A percentile compares a stretch with the other conserved stretches of the same genome.
Evolutionary conservation across 92 coral and sea anemone genomes (phyloP).

Genomic region (Bergia puertoricense): DNA sequence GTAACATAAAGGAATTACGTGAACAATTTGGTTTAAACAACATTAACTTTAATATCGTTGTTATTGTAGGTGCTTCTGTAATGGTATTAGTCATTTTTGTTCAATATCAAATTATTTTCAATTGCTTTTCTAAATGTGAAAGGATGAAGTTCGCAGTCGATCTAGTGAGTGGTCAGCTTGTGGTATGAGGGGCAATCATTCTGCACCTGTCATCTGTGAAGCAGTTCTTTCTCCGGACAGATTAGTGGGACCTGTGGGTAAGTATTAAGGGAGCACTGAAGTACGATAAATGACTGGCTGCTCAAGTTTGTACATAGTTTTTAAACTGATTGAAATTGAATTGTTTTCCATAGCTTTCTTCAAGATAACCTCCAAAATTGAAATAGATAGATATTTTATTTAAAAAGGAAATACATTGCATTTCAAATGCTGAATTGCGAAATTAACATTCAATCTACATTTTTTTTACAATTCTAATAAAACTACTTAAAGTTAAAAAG

Average conservation of each 20-base stretch:
- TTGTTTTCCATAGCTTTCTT: background rate
- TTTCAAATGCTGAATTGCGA: too few species aligned
- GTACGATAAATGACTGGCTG: too few species aligned
- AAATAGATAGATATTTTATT: too few species aligned
- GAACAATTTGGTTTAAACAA: too few species aligned
- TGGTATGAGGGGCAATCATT: constrained; percentile 6
- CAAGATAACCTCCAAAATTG: too few species aligned
- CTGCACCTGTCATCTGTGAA: constrained; percentile 16
- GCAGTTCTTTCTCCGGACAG: constrained; percentile 18
- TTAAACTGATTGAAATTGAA: too few species aligned
- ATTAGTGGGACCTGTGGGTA: constrained; percentile 18
- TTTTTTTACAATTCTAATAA: too few species aligned
- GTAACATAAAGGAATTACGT: too few species aligned
- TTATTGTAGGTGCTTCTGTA: background rate
- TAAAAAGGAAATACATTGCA: too few species aligned
- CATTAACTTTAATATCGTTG: too few species aligned
- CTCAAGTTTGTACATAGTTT: background rate
- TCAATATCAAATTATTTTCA: background rate
- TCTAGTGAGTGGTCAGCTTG: constrained; percentile 15
- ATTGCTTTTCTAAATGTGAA: background rate
- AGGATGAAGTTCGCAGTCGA: constrained; percentile 33
- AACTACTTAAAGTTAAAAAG: too few species aligned
- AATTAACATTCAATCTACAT: too few species aligned
- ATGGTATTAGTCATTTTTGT: background rate
- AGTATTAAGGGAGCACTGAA: background rate